Percentiles rank a stretch among this genome's conserved stretches.
Conservation (phyloP, 2,888 invertebrate species). For the Ferrisia virgata region DNA sequence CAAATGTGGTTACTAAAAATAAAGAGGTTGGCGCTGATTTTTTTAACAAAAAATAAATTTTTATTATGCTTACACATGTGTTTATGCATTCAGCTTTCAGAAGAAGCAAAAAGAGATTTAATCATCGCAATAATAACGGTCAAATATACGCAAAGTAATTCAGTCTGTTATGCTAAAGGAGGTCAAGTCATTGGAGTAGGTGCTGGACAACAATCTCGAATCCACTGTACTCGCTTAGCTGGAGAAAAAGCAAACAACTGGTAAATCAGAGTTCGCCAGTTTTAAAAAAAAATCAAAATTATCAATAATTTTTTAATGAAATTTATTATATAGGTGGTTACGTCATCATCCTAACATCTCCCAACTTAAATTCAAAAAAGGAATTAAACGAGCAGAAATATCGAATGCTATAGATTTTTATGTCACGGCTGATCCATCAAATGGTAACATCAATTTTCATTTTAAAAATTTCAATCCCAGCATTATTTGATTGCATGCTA, state of each 20-base stretch:
- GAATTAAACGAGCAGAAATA: constrained; percentile 84
- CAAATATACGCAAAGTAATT: constrained; percentile 98
- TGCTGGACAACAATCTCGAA: constrained; percentile 97
- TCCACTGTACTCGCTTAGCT: constrained; percentile 95
- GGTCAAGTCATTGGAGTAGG: constrained; percentile 94
- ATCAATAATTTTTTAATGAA: not conserved
- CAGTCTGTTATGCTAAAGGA: constrained; percentile 92
- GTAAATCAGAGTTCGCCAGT: constrained; percentile 54
- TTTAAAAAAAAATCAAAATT: not conserved
- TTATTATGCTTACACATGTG: not conserved
- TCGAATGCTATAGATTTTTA: constrained; percentile 95
- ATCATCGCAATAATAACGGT: constrained; percentile 93
- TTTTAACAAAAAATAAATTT: not conserved
- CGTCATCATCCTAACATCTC: constrained; percentile 85
- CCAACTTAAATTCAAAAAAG: constrained; percentile 77
- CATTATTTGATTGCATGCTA: no score
- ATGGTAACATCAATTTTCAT: constrained; percentile 60
- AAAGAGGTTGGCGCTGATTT: constrained; percentile 53
- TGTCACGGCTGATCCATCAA: constrained; percentile 72
- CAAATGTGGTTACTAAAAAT: constrained; percentile 73
- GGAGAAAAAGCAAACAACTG: constrained; percentile 97
- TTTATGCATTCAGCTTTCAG: constrained; percentile 61
- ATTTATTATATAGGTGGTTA: constrained; percentile 69
- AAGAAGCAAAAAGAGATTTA: constrained; percentile 78
- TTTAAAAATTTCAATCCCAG: not conserved